phyloP scores from a whole-genome alignment of 1,140 invertebrate genomes.

The Orchestia grillus region DNA sequence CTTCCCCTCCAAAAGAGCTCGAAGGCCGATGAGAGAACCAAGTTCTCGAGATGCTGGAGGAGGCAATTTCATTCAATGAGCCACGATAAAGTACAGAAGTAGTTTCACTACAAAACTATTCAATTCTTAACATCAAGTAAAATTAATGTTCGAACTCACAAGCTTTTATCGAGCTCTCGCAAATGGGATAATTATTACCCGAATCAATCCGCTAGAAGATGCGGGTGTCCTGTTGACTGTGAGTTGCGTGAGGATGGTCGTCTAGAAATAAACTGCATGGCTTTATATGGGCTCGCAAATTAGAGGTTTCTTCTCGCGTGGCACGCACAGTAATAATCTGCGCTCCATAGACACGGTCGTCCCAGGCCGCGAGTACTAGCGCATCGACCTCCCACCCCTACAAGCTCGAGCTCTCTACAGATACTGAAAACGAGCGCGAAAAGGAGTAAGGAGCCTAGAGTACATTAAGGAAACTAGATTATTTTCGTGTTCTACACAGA shows the following conservation, averaged over 20 bases:
- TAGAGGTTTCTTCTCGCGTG: background rate
- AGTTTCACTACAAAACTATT: no score
- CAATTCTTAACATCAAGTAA: no score
- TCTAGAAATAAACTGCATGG: background rate
- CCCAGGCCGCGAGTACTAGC: background rate
- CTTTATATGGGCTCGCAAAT: constrained; percentile 11
- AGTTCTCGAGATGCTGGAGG: no score
- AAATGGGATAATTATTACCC: background rate
- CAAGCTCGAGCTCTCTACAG: background rate
- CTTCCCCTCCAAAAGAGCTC: no score
- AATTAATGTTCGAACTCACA: no score
- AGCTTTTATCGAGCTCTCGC: background rate
- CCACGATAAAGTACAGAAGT: no score
- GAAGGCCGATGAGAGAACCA: no score
- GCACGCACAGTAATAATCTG: background rate
- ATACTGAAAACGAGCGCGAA: no score
- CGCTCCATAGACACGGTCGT: background rate
- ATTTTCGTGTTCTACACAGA: no score
- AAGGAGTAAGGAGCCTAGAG: no score
- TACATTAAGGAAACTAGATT: no score
- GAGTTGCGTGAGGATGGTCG: background rate
- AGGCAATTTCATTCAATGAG: no score
- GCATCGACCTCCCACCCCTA: background rate
- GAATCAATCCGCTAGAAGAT: background rate
- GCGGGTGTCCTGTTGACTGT: background rate